Conservation (phyloP, 2,113 vertebrate species). For the Protobothrops flavoviridis region DNA sequence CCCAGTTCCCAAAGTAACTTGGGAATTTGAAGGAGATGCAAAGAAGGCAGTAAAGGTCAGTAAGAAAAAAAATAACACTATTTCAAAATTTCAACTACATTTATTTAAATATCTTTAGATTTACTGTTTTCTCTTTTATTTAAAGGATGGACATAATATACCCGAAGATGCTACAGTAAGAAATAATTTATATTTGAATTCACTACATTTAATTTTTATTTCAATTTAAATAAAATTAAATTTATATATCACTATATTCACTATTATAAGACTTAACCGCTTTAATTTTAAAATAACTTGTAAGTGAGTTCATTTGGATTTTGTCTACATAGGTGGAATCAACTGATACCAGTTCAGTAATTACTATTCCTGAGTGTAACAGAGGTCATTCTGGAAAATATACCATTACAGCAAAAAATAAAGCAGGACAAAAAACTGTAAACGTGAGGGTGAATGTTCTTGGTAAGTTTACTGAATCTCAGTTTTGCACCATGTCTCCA, state of each 20-base stretch:
- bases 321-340: slow-evolving; percentile 75
- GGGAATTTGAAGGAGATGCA: slow-evolving; percentile 92
- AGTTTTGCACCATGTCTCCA: background rate
- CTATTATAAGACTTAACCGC: background rate
- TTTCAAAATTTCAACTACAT: slow-evolving; percentile 17
- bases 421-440: slow-evolving; percentile 90
- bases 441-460: slow-evolving; percentile 89
- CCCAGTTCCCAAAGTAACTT: slow-evolving; percentile 87
- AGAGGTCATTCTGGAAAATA: slow-evolving; percentile 89
- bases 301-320: background rate
- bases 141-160: slow-evolving; percentile 86
- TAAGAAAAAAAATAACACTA: slow-evolving; percentile 14
- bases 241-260: background rate
- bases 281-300: slow-evolving; percentile 18
- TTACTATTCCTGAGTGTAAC: slow-evolving; percentile 83
- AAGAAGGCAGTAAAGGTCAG: slow-evolving; percentile 83
- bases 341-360: slow-evolving; percentile 80
- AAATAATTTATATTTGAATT: slow-evolving; percentile 9
- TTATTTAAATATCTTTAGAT: slow-evolving; percentile 10
- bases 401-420: slow-evolving; percentile 90
- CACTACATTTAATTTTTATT: background rate
- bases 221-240: background rate
- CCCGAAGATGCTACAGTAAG: slow-evolving; percentile 89
- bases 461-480: slow-evolving; percentile 71
- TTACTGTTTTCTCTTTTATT: slow-evolving; percentile 53